A percentile compares a stretch with the other conserved stretches of the same genome.
Evolutionary conservation across 2,113 vertebrate species (phyloP).

Genomic region (Gasterosteus aculeatus): DNA sequence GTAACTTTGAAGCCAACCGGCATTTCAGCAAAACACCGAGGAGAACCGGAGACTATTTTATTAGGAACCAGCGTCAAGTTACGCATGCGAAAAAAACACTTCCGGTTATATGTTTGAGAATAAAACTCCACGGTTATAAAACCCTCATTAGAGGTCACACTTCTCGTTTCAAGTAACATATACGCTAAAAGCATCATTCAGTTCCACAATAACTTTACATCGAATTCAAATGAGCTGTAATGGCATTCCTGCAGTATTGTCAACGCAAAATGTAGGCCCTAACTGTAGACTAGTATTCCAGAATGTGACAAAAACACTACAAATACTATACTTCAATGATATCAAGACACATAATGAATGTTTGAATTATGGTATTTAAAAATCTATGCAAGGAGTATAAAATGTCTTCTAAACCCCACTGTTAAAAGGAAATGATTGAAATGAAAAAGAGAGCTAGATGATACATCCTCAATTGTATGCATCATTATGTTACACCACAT

Average conservation of each 20-base stretch:
- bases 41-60: background rate
- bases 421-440: background rate
- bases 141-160: background rate
- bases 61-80: constrained; percentile 40
- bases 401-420: background rate
- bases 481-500: background rate
- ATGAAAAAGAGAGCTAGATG: background rate
- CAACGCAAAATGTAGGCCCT: background rate
- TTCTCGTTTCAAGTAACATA: background rate
- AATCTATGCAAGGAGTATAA: background rate
- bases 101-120: constrained; percentile 44
- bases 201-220: background rate
- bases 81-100: rapidly evolving
- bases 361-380: background rate
- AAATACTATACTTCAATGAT: background rate
- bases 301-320: background rate
- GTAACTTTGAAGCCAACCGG: constrained; percentile 32
- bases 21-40: constrained; percentile 15
- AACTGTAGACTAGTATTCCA: background rate
- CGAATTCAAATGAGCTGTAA: background rate
- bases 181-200: background rate
- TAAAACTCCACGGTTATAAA: constrained; percentile 2
- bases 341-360: background rate
- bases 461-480: background rate
- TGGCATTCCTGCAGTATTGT: background rate